Evolutionary conservation across 2,113 vertebrate genomes (phyloP).

Genomic region (Fulmarus glacialis): DNA sequence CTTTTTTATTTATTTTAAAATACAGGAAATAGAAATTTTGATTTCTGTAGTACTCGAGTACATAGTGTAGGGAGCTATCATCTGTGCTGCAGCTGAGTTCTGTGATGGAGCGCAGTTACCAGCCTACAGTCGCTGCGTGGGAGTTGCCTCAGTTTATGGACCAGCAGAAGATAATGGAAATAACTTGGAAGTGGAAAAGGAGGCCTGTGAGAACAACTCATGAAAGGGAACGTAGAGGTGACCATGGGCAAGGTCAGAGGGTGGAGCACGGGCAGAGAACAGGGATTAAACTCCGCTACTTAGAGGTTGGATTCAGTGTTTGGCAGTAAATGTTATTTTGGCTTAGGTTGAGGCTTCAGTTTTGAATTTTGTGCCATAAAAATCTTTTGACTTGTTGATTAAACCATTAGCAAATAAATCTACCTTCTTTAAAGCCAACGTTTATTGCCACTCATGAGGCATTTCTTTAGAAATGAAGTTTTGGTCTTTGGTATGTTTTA

Average conservation of each 20-base stretch:
- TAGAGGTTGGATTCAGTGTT: neutral
- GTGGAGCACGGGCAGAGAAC: neutral
- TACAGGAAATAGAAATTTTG: neutral
- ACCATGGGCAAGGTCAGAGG: neutral
- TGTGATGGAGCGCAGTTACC: neutral
- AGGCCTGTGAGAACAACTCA: neutral
- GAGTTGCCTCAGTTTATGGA: neutral
- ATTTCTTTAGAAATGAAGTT: neutral
- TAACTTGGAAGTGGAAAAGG: neutral
- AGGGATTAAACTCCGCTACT: neutral
- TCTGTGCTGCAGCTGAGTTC: neutral
- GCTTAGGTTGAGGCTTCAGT: neutral
- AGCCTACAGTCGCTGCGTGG: neutral
- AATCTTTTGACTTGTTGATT: neutral
- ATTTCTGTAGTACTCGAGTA: neutral
- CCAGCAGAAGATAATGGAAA: neutral
- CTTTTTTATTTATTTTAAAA: neutral
- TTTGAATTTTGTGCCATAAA: neutral
- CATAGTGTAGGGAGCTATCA: neutral
- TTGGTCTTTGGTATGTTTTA: neutral
- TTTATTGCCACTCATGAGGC: neutral
- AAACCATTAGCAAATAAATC: neutral
- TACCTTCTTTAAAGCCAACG: neutral
- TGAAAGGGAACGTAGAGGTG: neutral
- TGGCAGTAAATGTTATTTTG: neutral